Percentiles rank a stretch among this genome's conserved stretches.
These are phyloP conservation scores for Nesidiocoris tenuis DNA, from an alignment of 2,888 invertebrate species.

Conservation along the genomic window DNA sequence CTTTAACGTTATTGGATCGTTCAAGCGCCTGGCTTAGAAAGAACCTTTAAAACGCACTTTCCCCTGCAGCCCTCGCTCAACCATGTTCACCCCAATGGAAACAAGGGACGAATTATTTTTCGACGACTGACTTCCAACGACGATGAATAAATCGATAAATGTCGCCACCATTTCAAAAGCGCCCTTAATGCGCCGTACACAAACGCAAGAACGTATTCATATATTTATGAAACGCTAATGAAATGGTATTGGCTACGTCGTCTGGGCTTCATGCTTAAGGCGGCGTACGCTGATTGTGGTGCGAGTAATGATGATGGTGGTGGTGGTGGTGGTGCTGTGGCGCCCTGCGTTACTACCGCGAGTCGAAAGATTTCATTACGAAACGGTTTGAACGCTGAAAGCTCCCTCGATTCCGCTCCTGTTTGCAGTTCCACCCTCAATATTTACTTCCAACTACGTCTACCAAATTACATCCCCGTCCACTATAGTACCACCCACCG, in stretches of 20 bases:
- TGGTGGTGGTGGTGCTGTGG: background rate
- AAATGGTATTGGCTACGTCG: background rate
- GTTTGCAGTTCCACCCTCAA: slow-evolving; percentile 42
- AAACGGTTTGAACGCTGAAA: slow-evolving; percentile 21
- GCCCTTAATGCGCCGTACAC: background rate
- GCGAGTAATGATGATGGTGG: background rate
- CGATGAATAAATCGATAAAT: background rate
- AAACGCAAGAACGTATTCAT: background rate
- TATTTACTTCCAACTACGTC: slow-evolving; percentile 43
- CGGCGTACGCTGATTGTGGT: background rate
- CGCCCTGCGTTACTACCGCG: background rate
- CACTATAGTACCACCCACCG: background rate
- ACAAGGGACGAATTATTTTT: background rate
- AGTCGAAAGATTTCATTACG: slow-evolving; percentile 42
- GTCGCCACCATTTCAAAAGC: background rate
- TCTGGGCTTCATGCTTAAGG: background rate
- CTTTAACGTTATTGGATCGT: too few relatives aligned
- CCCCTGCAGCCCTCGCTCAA: background rate
- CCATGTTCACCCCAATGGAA: background rate
- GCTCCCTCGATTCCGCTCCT: slow-evolving; percentile 31
- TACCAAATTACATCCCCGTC: slow-evolving; percentile 42
- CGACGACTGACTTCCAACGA: background rate
- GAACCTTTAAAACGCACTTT: too few relatives aligned
- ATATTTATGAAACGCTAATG: background rate
- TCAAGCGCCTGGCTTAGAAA: too few relatives aligned